Evolutionary conservation across 92 coral and sea anemone species (phyloP), one percentile per base, ranked within the genome.

Genomic region (Parazoanthus swiftii): DNA sequence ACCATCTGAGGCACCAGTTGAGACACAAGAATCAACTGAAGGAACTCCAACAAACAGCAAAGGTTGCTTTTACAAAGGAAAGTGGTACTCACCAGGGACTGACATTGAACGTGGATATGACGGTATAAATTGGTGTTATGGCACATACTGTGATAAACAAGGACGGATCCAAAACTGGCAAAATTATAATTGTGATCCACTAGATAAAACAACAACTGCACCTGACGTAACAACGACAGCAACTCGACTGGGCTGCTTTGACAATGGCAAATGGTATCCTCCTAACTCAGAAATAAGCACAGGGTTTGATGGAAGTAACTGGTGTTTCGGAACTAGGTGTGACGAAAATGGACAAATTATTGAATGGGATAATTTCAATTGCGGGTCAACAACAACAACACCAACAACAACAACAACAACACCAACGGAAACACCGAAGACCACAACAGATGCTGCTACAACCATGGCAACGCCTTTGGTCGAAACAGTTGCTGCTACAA

Each of bases 21-120:
- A 43, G 81, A 77, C 56, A 0, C 1, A 18, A 5, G n/a, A 77
- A 44, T 59, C 37, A n/a, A 43, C 81, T 44, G 58, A 77, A 0
- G 77, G 16, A 21, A 74, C 78, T 15, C 0, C 23, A 74, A 7
- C 16, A 33, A 14, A 8, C 5, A 33, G 8, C 29, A 6, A 1
- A 51, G 86, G 86, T n/a, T 83, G 86, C 23, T 70, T 68, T 25
- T 8, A 68, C 26, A 21, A 48, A 11, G 86, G 86, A 68, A 83
- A 83, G 78, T 83, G 86, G 86, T 83, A 68, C 20, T 18, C 77
- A 11, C 86, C 77, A 13, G 59, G 59, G 0, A 5, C 77, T 43
- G 78, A 83, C 13, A 44, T 83, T 13, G 9, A 4, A 2, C 86
- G 86, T 9, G 86, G 33, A 13, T 83, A 70, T 14, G 86, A 83